These are phyloP conservation scores for Arion vulgaris DNA, from an alignment of 1,140 invertebrate genomes.

Conservation along the genomic window DNA sequence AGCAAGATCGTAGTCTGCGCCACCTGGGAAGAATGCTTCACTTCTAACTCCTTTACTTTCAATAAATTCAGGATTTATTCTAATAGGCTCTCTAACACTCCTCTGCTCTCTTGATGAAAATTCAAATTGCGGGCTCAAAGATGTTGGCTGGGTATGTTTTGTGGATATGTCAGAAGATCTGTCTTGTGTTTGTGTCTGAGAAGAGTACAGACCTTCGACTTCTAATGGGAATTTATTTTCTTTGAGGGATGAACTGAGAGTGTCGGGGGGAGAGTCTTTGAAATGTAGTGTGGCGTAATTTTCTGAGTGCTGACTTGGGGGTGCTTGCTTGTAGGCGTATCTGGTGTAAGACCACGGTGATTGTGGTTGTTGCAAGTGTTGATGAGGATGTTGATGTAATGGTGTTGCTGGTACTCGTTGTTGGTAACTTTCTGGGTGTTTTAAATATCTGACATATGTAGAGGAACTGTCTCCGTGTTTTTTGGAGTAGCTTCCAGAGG, in stretches of 20 bases:
- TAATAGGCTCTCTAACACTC: neutral
- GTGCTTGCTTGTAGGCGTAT: slow-evolving; percentile 6
- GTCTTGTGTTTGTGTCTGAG: neutral
- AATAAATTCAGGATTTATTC: neutral
- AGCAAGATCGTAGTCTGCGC: neutral
- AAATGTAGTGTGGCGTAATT: slow-evolving; percentile 15
- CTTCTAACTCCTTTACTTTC: neutral
- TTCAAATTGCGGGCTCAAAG: neutral
- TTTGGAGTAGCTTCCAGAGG: neutral
- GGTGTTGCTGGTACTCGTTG: neutral
- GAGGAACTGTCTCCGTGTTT: neutral
- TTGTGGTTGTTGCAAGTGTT: neutral
- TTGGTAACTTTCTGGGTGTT: neutral
- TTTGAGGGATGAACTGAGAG: neutral
- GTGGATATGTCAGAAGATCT: neutral
- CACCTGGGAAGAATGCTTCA: neutral
- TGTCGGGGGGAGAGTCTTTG: neutral
- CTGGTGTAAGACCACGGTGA: neutral
- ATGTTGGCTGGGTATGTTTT: neutral
- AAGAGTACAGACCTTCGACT: slow-evolving; percentile 21
- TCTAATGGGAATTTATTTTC: slow-evolving; percentile 33
- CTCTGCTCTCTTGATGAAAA: neutral
- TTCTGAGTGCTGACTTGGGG: slow-evolving; percentile 7
- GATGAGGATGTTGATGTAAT: neutral
- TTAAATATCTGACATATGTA: neutral